phyloP scores from a whole-genome alignment of 2,888 invertebrate species.

The Terebella lapidaria region DNA sequence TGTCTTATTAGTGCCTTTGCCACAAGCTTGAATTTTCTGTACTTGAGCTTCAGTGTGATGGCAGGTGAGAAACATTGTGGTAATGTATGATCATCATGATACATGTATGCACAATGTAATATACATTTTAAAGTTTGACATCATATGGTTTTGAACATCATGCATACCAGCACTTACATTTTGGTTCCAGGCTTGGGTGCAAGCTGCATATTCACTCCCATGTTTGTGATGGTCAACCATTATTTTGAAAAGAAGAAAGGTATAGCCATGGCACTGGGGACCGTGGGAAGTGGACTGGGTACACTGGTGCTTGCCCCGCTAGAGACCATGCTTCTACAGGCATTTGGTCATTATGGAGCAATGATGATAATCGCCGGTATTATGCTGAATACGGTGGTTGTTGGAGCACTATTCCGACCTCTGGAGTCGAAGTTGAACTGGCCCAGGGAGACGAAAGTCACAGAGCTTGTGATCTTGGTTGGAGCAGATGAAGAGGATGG shows the following conservation, averaged over 20 bases:
- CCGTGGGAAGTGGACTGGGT: conserved; percentile 23
- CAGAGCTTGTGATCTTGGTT: neutral
- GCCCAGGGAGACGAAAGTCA: neutral
- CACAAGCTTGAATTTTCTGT: conserved; percentile 71
- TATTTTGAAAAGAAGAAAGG: conserved; percentile 27
- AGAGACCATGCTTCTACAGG: conserved; percentile 10
- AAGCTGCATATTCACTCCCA: conserved; percentile 17
- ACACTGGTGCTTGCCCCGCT: conserved; percentile 17
- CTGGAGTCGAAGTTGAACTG: neutral
- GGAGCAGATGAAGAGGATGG: neutral
- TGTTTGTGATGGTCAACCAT: conserved; percentile 19
- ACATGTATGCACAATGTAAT: no score
- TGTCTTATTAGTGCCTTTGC: conserved; percentile 81
- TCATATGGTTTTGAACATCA: neutral
- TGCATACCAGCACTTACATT: neutral
- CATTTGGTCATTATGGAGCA: conserved; percentile 16
- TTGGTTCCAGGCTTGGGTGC: conserved; percentile 20
- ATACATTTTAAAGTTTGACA: no score
- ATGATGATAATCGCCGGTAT: conserved; percentile 20
- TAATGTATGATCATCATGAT: neutral
- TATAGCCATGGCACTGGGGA: conserved; percentile 21
- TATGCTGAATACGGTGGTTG: conserved; percentile 11
- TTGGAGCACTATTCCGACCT: conserved; percentile 20
- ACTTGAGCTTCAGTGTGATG: conserved; percentile 63
- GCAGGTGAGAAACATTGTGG: conserved; percentile 27